Evolutionary conservation across 2,888 invertebrate species (phyloP), one percentile per base, ranked within the genome.

Genomic region (Dichetophora obliterata): DNA sequence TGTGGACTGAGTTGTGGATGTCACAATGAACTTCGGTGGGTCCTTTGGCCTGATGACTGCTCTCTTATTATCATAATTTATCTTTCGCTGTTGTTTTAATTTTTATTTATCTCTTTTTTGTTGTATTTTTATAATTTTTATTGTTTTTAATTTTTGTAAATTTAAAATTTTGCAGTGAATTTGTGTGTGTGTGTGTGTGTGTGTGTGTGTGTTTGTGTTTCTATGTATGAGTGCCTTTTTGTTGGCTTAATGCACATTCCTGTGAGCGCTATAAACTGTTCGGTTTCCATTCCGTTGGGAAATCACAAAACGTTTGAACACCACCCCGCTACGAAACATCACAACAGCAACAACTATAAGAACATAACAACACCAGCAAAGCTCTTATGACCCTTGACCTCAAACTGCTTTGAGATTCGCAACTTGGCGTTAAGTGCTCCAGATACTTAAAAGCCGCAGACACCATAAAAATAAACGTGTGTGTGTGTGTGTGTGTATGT

Each of bases 71-170:
- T 71, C 75, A 73, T 77, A 77, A 65, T 78, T 76, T 82, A 84
- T 80, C 81, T 82, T 84, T 84, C 83, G 83, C 84, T 83, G 81
- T 83, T 85, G 83, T 85, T 84, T 85, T 69, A 27, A 43, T 52
- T 69, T 57, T 84, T 85, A 84, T 85, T 84, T 84, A 83, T 84
- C 85, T 85, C 82, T 81, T 81, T 82, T 50, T 61, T 59, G 59
- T 48, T 14, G n/a, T 34, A 16, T 27, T 50, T 75, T 52, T 22
- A 59, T 68, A 16, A 27, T 52, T 68, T 14, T 69, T 69, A 77
- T 79, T 77, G 79, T 66, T 77, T 73, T 79, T 73, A 79, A 79
- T 75, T 77, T 75, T 77, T 73, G 61, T 69, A 61, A 57, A 68
- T 71, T 52, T 74, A 27, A 48, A 71, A 75, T 79, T 73, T 77